A percentile compares a stretch with the other conserved stretches of the same genome.
These are phyloP conservation scores for Globodera ellingtonae DNA, from an alignment of 1,140 invertebrate genomes.

Conservation along the genomic window DNA sequence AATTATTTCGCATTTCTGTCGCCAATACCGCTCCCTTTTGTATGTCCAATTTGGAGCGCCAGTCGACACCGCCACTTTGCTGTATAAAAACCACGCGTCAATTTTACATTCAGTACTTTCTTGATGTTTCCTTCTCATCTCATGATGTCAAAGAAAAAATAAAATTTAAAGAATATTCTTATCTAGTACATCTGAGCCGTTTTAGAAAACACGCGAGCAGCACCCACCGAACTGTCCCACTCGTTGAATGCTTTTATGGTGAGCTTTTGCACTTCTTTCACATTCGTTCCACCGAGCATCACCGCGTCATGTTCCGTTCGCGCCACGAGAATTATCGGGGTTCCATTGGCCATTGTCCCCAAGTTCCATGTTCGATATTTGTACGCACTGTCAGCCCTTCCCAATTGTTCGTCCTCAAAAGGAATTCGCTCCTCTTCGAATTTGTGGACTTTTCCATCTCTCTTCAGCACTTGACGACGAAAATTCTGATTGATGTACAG, in stretches of 20 bases:
- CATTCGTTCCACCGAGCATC: slow-evolving; percentile 82
- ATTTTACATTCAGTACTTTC: too few relatives aligned
- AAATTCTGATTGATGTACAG: slow-evolving; percentile 99
- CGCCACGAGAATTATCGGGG: slow-evolving; percentile 73
- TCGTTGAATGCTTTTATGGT: slow-evolving; percentile 98
- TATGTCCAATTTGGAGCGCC: slow-evolving; percentile 93
- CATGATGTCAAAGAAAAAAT: slow-evolving; percentile 29
- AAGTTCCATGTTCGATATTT: slow-evolving; percentile 91
- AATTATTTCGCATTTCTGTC: slow-evolving; percentile 96
- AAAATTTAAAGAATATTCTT: slow-evolving; percentile 23
- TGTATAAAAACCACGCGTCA: slow-evolving; percentile 49
- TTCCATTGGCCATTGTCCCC: slow-evolving; percentile 81
- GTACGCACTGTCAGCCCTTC: background rate
- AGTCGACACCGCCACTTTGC: slow-evolving; percentile 91
- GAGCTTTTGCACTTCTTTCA: slow-evolving; percentile 80
- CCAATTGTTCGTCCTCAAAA: slow-evolving; percentile 48
- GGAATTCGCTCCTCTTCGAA: slow-evolving; percentile 48
- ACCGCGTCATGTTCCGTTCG: slow-evolving; percentile 96
- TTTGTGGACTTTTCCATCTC: slow-evolving; percentile 36
- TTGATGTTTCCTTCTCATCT: too few relatives aligned
- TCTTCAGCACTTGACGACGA: slow-evolving; percentile 84
- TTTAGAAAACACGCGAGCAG: too few relatives aligned
- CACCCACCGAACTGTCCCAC: slow-evolving; percentile 86
- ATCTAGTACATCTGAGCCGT: background rate
- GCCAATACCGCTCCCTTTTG: slow-evolving; percentile 96